Conservation (phyloP, 2,797 vertebrate species). For the Phoeniculus purpureus region DNA sequence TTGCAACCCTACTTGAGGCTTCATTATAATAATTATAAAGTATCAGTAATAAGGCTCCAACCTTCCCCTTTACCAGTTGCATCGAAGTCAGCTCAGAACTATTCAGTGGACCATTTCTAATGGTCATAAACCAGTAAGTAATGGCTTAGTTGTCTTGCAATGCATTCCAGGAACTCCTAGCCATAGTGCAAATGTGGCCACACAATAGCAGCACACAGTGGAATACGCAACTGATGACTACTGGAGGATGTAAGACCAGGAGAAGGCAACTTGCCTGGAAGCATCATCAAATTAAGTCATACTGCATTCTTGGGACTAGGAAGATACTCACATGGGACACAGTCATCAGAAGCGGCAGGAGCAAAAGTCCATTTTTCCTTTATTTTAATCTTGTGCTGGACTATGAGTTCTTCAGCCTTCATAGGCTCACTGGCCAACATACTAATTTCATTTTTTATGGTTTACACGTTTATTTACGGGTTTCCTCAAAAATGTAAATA, state of each 20-base stretch:
- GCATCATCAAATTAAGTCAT: not conserved
- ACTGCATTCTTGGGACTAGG: not conserved
- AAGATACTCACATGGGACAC: not conserved
- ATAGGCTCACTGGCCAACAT: not conserved
- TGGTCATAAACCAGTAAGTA: not conserved
- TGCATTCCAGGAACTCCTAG: not conserved
- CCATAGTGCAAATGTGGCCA: not conserved
- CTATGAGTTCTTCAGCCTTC: not conserved
- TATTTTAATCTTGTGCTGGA: not conserved
- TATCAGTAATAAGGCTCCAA: not conserved
- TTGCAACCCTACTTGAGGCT: not conserved
- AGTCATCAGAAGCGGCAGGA: not conserved
- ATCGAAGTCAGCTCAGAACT: not conserved
- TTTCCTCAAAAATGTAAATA: not conserved
- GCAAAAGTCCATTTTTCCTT: not conserved
- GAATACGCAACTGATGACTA: not conserved
- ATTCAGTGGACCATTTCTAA: not conserved
- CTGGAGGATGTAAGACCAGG: not conserved
- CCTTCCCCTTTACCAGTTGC: not conserved
- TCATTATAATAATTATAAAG: not conserved
- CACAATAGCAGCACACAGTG: no score
- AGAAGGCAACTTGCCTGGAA: not conserved
- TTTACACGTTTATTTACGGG: not conserved
- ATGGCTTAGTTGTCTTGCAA: not conserved
- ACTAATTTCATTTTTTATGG: not conserved